A percentile compares a stretch with the other conserved stretches of the same genome.
These are phyloP conservation scores for Hyperoodon ampullatus DNA, from an alignment of 2,113 vertebrate species.

Conservation along the genomic window DNA sequence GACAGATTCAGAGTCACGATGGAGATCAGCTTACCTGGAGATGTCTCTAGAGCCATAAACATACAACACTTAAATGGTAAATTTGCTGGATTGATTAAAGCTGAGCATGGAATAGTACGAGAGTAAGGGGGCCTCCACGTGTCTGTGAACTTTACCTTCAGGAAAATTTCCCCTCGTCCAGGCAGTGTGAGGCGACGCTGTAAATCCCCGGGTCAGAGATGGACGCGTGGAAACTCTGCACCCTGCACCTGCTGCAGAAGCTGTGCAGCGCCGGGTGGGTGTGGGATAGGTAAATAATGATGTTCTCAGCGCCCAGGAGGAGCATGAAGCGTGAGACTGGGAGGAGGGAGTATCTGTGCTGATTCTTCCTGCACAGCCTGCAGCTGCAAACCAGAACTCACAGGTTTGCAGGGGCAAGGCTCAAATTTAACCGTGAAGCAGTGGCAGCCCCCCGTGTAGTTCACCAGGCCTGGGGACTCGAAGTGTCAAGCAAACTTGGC, in stretches of 20 bases:
- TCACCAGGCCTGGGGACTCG: neutral
- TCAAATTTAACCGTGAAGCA: neutral
- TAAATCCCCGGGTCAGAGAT: neutral
- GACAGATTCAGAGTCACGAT: neutral
- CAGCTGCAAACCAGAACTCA: neutral
- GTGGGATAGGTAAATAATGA: neutral
- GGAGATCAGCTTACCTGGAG: neutral
- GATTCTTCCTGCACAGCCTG: neutral
- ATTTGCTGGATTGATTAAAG: neutral
- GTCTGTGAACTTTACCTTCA: constrained; percentile 6
- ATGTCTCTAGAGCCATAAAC: neutral
- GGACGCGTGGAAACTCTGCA: neutral
- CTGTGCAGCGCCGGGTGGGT: neutral
- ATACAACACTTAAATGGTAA: neutral
- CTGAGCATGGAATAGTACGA: neutral
- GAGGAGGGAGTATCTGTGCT: neutral
- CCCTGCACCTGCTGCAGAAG: neutral
- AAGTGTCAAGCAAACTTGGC: neutral
- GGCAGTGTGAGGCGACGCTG: neutral
- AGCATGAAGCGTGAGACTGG: neutral
- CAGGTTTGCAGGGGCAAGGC: neutral
- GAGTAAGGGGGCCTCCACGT: neutral
- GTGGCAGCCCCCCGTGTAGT: too few relatives aligned
- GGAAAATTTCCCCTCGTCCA: constrained; percentile 2
- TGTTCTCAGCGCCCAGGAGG: neutral